Evolutionary conservation across 2,888 invertebrate genomes (phyloP), one percentile per base, ranked within the genome.

Genomic region (Drosophila atripex): DNA sequence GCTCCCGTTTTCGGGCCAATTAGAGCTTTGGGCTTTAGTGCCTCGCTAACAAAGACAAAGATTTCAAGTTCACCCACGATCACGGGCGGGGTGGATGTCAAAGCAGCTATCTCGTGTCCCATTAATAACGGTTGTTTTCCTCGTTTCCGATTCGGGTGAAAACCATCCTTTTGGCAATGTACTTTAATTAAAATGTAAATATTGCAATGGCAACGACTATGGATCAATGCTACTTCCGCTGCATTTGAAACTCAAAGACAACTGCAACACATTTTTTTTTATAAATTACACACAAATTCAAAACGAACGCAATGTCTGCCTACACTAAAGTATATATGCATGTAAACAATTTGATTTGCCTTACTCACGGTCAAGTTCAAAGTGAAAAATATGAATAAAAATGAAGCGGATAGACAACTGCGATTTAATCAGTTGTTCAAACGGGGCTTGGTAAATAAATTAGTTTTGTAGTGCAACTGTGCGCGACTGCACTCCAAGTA

Each of bases 361-460:
- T 49, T 51, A 63, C 43, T 71, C 71, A 52, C 56, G 71, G 72
- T 49, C 71, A 71, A 71, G 70, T 71, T 71, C 71, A 63, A 30
- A 55, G 21, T 39, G 25, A 39, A 71, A 49, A 70, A 60, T 53
- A 9, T 47, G 46, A 18, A 38, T 38, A 45, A 28, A 11, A 8
- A 28, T 18, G 18, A 50, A 21, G 18, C 18, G 18, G 46, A 30
- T 21, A 45, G 23, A 52, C 23, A 30, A 47, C 39, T 38, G 38
- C 32, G 47, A 59, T 35, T 45, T 28, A 46, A 45, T n/a, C 39
- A 38, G 7, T 32, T 56, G 41, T 38, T 52, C 38, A 50, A 39
- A 35, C 25, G 50, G 23, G 47, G 32, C 41, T 50, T 12, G 35
- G 14, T 32, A 50, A 32, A 57, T 66, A 38, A 45, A 46, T 57